A percentile compares a stretch with the other conserved stretches of the same genome.
These are phyloP conservation scores for Vanessa tameamea DNA, from an alignment of 1,140 invertebrate genomes.

Conservation along the genomic window DNA sequence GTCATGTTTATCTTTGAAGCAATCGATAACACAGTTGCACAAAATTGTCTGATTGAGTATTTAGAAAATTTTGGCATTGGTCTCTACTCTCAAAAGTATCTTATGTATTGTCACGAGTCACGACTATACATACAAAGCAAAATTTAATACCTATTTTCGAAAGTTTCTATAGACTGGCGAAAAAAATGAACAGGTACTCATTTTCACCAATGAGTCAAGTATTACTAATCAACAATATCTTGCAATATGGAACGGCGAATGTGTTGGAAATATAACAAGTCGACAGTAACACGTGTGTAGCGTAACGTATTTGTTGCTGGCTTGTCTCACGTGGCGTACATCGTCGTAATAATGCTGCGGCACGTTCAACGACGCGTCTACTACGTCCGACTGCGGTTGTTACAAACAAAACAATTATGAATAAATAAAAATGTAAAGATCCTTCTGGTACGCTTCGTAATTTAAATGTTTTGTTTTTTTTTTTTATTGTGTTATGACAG, in stretches of 20 bases:
- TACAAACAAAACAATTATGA: constrained; percentile 26
- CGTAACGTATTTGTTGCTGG: not conserved
- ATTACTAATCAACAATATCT: not conserved
- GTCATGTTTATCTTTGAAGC: too few relatives aligned
- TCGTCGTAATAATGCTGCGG: constrained; percentile 72
- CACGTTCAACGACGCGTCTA: constrained; percentile 64
- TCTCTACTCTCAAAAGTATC: not conserved
- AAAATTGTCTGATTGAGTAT: too few relatives aligned
- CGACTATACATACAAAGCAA: too few relatives aligned
- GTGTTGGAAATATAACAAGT: constrained; percentile 16
- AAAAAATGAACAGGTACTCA: too few relatives aligned
- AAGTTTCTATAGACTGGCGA: too few relatives aligned
- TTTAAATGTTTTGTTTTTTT: too few relatives aligned
- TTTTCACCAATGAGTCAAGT: too few relatives aligned
- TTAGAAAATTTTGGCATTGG: not conserved
- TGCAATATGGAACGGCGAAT: constrained; percentile 18
- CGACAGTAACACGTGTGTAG: constrained; percentile 10
- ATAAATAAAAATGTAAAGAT: not conserved
- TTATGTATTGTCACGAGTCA: too few relatives aligned
- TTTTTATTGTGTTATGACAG: too few relatives aligned
- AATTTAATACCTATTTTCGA: too few relatives aligned
- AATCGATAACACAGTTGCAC: too few relatives aligned
- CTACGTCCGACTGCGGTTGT: constrained; percentile 67
- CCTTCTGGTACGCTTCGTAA: too few relatives aligned
- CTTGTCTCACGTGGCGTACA: constrained; percentile 52